Evolutionary conservation across 2,888 invertebrate genomes (phyloP).

Genomic region (Dugesia japonica): DNA sequence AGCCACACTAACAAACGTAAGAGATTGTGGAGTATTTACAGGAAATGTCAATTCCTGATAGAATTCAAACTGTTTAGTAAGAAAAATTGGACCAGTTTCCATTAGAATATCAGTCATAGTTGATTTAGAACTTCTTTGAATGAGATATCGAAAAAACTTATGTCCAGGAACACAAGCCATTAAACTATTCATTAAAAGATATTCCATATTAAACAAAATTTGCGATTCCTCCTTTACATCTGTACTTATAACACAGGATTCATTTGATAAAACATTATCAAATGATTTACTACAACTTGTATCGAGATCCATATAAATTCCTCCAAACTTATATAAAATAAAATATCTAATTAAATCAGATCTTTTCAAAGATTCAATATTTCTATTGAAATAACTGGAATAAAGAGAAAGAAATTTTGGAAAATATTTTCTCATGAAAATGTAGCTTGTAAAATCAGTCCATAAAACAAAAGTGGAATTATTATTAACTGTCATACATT

Average conservation of each 20-base stretch:
- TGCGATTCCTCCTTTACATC: not conserved
- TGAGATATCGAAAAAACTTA: not conserved
- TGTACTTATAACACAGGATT: not conserved
- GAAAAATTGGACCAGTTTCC: not conserved
- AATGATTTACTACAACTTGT: not conserved
- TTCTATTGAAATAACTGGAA: not conserved
- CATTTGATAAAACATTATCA: not conserved
- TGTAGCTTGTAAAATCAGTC: not conserved
- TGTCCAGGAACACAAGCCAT: not conserved
- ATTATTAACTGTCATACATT: not conserved
- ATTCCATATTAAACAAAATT: not conserved
- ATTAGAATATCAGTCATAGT: not conserved
- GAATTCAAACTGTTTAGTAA: not conserved
- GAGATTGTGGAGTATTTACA: not conserved
- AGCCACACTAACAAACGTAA: not conserved
- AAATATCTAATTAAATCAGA: not conserved
- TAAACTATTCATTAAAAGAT: not conserved
- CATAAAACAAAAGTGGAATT: not conserved
- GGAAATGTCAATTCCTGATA: not conserved
- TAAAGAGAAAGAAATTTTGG: not conserved
- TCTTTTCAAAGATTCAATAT: not conserved
- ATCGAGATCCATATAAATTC: slow-evolving; percentile 8
- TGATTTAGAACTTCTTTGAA: not conserved
- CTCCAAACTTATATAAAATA: not conserved
- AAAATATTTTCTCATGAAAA: not conserved